phyloP scores from a whole-genome alignment of 2,888 invertebrate genomes.

The Dryococelus australis region DNA sequence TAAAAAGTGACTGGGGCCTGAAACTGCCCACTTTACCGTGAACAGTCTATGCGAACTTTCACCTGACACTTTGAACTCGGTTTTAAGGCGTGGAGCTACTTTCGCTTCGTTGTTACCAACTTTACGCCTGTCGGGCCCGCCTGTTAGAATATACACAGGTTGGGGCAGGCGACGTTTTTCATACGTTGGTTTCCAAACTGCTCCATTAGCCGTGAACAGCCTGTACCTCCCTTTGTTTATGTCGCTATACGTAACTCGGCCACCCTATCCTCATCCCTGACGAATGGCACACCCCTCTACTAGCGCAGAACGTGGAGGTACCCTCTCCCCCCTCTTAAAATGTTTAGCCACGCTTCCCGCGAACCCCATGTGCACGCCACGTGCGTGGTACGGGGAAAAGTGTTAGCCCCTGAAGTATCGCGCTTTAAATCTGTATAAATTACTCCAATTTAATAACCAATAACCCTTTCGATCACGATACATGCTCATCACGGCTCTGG shows the following conservation, averaged over 20 bases:
- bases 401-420: not conserved
- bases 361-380: not conserved
- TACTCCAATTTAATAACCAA: slow-evolving; percentile 24
- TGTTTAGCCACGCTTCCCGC: not conserved
- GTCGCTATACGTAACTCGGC: slow-evolving; percentile 23
- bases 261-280: not conserved
- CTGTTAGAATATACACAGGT: too few species aligned
- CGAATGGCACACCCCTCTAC: not conserved
- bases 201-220: too few species aligned
- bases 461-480: slow-evolving; percentile 21
- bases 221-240: not conserved
- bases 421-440: slow-evolving; percentile 18
- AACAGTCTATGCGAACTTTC: too few species aligned
- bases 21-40: too few species aligned
- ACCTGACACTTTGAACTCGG: too few species aligned
- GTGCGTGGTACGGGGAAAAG: not conserved
- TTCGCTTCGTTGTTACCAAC: too few species aligned
- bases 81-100: too few species aligned
- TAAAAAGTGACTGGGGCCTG: too few species aligned
- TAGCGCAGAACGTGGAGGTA: not conserved
- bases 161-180: too few species aligned
- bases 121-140: too few species aligned
- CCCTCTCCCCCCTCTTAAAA: too few species aligned
- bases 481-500: not conserved
- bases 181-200: too few species aligned